A percentile compares a stretch with the other conserved stretches of the same genome.
These are phyloP conservation scores for Rallus limicola DNA, from an alignment of 2,113 vertebrate genomes.

Conservation along the genomic window DNA sequence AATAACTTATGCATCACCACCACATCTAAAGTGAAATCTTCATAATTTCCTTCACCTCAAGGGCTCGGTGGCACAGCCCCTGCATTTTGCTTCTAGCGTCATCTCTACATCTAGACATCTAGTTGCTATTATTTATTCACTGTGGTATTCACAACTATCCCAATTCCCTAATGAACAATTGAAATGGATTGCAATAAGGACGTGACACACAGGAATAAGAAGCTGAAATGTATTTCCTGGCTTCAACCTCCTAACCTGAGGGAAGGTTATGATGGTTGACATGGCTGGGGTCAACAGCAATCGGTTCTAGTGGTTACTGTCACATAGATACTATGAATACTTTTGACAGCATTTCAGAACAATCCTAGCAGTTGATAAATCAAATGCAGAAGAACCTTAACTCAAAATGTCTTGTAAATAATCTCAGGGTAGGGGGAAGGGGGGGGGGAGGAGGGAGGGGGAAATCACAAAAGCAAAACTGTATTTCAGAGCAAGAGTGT, in stretches of 20 bases:
- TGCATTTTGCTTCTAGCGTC: background rate
- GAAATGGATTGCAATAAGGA: conserved; percentile 46
- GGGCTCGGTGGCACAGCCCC: background rate
- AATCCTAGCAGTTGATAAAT: background rate
- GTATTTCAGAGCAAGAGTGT: conserved; percentile 10
- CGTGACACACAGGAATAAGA: conserved; percentile 52
- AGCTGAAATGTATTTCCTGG: conserved; percentile 44
- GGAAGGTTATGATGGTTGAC: conserved; percentile 55
- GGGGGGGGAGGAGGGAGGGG: too few relatives aligned
- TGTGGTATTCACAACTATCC: conserved; percentile 2
- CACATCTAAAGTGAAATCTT: conserved; percentile 31
- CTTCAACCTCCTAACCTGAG: conserved; percentile 36
- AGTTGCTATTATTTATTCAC: conserved; percentile 56
- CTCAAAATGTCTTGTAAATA: background rate
- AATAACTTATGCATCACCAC: background rate
- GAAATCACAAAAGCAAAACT: background rate
- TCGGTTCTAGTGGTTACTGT: conserved; percentile 8
- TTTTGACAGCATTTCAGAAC: conserved; percentile 7
- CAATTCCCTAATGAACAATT: conserved; percentile 61
- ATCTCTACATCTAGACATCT: background rate
- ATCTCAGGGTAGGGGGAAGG: background rate
- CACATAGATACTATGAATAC: background rate
- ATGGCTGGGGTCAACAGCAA: conserved; percentile 30
- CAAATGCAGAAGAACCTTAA: conserved; percentile 3
- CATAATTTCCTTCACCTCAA: background rate